phyloP scores from a whole-genome alignment of 2,797 vertebrate genomes.

The Cryptoblepharus egeriae region DNA sequence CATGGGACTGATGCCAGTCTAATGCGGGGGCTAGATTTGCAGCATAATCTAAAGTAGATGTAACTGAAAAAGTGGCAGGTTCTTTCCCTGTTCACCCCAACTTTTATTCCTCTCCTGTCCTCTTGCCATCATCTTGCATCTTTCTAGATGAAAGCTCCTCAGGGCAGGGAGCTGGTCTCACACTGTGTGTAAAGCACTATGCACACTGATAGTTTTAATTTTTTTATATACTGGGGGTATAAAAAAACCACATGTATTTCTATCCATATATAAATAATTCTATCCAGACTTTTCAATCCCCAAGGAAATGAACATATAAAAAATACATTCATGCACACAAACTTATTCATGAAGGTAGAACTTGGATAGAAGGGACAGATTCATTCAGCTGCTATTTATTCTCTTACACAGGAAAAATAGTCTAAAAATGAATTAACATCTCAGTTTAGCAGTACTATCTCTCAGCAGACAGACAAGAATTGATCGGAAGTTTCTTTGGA shows the following conservation, averaged over 20 bases:
- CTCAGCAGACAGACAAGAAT: constrained; percentile 4
- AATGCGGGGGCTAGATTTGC: no score
- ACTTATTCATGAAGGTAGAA: neutral
- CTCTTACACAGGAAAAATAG: constrained; percentile 10
- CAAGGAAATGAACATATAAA: neutral
- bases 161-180: no score
- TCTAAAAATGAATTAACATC: constrained; percentile 1
- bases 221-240: no score
- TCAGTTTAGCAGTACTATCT: neutral
- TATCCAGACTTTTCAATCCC: neutral
- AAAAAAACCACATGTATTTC: no score
- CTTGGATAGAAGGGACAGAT: constrained; percentile 34
- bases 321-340: no score
- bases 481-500: neutral
- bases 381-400: constrained; percentile 2
- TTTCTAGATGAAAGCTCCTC: no score
- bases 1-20: no score
- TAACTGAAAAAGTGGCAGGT: neutral
- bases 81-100: neutral
- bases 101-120: neutral
- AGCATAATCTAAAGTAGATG: no score
- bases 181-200: no score
- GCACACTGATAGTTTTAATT: no score
- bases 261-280: neutral
- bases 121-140: no score